Conservation (phyloP, 2,113 vertebrate species). For the Uria lomvia region DNA sequence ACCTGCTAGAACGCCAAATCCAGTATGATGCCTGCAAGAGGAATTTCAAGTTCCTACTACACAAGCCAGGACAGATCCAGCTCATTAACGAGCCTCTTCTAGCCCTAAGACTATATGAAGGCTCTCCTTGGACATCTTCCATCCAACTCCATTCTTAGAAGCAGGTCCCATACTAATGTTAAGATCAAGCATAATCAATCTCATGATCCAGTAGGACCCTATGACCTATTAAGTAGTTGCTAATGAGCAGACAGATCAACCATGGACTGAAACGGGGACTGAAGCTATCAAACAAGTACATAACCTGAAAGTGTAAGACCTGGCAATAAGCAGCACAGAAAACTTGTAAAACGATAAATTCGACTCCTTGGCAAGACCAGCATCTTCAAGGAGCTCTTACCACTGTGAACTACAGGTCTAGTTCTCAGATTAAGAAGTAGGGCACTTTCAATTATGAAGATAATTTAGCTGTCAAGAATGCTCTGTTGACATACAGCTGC, state of each 20-base stretch:
- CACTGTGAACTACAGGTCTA: background rate
- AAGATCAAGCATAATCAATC: background rate
- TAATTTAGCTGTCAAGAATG: background rate
- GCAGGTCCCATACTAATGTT: slow-evolving; percentile 6
- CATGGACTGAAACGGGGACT: background rate
- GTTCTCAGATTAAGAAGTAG: background rate
- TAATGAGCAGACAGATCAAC: background rate
- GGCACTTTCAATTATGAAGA: background rate
- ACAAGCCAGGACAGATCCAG: slow-evolving; percentile 36
- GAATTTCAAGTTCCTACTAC: slow-evolving; percentile 40
- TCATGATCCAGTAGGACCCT: background rate
- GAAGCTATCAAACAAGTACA: background rate
- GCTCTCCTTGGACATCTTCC: slow-evolving; percentile 16
- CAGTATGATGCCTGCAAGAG: slow-evolving; percentile 54
- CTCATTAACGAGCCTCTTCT: background rate
- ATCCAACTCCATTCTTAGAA: background rate
- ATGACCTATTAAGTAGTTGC: background rate
- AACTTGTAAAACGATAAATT: background rate
- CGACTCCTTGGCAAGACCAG: background rate
- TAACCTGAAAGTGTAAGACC: background rate
- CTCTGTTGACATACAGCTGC: background rate
- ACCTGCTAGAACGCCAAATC: slow-evolving; percentile 74
- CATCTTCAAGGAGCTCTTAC: background rate
- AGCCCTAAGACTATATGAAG: slow-evolving; percentile 2
- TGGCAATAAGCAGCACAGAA: background rate